Evolutionary conservation across 2,797 vertebrate genomes (phyloP), one percentile per base, ranked within the genome.

Genomic region (Philypnodon macrostomus): DNA sequence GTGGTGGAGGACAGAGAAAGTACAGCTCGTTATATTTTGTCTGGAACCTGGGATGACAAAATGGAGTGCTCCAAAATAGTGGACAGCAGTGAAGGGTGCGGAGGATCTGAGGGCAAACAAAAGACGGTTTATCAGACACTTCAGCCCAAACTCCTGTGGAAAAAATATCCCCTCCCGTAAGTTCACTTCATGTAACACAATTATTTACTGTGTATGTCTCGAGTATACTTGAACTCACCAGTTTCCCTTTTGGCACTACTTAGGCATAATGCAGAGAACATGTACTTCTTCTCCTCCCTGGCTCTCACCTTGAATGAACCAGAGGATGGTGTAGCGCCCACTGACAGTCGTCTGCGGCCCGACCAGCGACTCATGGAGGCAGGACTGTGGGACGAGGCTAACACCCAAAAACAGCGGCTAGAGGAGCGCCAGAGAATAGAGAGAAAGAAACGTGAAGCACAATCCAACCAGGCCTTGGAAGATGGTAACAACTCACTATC

Each of bases 41-140:
- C 93, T 49, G 96, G 96, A 7, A 96, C 95, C 0, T 97, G 95
- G 96, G 96, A 98, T 1, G 94, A 95, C 75, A 94, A 95, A 77
- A 97, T 97, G 91, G 95, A 98, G 67, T 94, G 91, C 47, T 89
- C 93, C 72, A 93, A 91, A 75, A 92, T 94, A 35, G 84, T 87
- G 0, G 81, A 86, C 34, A 89, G 89, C 66, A 91, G 80, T 64
- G n/a, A 78, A 0, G 90, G 92, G 10, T 92, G 93, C 3, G 93
- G 93, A 0, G 91, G 92, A n/a, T 87, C 88, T 0, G 95, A 97
- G 39, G 89, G 85, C 0, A 91, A 93, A 42, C 94, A 91, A 53
- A 91, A 92, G 67, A 80, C 85, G 0, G 87, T 91, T 52, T 91
- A 91, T 78, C 87, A 91, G 68, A 91, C 82, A 63, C 91, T 36